A percentile compares a stretch with the other conserved stretches of the same genome.
Conservation (phyloP, 1,140 invertebrate genomes). For the Drosophila setifemur region DNA sequence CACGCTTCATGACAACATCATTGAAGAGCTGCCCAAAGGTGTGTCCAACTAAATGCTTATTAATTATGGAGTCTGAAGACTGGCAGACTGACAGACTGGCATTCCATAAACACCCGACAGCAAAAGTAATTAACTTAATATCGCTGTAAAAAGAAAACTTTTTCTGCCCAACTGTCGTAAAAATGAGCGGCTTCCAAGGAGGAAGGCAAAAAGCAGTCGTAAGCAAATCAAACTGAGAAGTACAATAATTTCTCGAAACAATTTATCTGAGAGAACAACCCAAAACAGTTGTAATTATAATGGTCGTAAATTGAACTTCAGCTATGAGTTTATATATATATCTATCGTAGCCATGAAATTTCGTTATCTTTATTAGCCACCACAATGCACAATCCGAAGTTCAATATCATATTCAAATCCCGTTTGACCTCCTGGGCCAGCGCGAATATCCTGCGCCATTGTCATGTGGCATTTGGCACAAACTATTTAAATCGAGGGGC, state of each 20-base stretch:
- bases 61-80: slow-evolving; percentile 44
- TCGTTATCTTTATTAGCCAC: not conserved
- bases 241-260: slow-evolving; percentile 48
- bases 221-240: slow-evolving; percentile 48
- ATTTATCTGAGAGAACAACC: slow-evolving; percentile 37
- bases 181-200: slow-evolving; percentile 20
- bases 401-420: slow-evolving; percentile 20
- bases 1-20: slow-evolving; percentile 51
- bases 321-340: not conserved
- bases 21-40: slow-evolving; percentile 37
- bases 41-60: slow-evolving; percentile 45
- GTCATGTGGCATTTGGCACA: slow-evolving; percentile 24
- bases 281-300: slow-evolving; percentile 45
- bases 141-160: slow-evolving; percentile 53
- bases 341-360: not conserved
- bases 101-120: slow-evolving; percentile 27
- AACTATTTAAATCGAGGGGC: slow-evolving; percentile 32
- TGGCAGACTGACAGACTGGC: not conserved
- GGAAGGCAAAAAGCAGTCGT: slow-evolving; percentile 20
- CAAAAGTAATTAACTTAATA: slow-evolving; percentile 61
- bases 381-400: not conserved
- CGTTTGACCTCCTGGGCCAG: not conserved
- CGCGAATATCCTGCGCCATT: slow-evolving; percentile 10
- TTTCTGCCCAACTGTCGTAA: slow-evolving; percentile 41
- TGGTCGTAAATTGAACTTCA: slow-evolving; percentile 1